Conservation (phyloP, 2,113 vertebrate species). For the Chrysemys picta region DNA sequence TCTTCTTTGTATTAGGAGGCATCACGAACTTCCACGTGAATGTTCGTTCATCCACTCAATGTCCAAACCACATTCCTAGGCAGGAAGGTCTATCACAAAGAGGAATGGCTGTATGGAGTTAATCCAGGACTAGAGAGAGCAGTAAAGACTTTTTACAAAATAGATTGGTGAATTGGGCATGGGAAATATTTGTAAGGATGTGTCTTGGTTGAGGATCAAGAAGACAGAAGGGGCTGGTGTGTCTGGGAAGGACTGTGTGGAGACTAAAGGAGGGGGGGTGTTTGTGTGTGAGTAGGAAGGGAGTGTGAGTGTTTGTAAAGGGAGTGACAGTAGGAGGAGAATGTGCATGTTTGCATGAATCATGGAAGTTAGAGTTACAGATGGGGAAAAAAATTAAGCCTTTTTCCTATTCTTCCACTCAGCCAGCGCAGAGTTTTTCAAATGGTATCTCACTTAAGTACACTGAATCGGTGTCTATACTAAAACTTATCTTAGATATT, state of each 20-base stretch:
- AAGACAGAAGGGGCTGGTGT: neutral
- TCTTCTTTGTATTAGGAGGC: neutral
- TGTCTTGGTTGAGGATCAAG: neutral
- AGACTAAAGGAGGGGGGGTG: constrained; percentile 12
- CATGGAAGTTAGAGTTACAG: constrained; percentile 12
- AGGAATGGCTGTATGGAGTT: constrained; percentile 24
- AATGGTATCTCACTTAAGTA: neutral
- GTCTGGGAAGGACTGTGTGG: neutral
- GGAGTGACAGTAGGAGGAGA: neutral
- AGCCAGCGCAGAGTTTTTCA: neutral
- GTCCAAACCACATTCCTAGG: constrained; percentile 16
- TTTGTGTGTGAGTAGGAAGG: constrained; percentile 19
- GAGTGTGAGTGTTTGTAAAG: neutral
- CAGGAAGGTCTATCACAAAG: neutral
- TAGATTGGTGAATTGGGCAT: neutral
- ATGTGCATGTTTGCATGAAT: neutral
- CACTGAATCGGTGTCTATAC: neutral
- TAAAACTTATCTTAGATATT: neutral
- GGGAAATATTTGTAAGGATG: neutral
- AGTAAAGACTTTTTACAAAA: constrained; percentile 12
- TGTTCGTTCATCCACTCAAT: neutral
- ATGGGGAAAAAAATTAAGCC: neutral
- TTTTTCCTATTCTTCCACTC: neutral
- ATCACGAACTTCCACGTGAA: neutral
- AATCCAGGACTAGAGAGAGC: accelerated